These are phyloP conservation scores for Lochmaea crataegi DNA, from an alignment of 2,888 invertebrate genomes.

Conservation along the genomic window DNA sequence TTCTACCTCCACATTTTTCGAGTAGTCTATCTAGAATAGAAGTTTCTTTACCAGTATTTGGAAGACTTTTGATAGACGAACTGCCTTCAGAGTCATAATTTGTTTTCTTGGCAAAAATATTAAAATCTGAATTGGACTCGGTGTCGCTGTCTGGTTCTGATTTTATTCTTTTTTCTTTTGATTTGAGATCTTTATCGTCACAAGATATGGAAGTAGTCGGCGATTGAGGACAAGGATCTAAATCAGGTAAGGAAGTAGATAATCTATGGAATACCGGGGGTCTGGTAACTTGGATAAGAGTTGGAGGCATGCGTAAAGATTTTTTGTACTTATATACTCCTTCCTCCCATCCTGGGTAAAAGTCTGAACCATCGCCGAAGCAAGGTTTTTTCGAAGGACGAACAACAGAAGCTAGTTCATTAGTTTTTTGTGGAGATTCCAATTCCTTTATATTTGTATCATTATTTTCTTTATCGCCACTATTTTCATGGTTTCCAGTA, in stretches of 20 bases:
- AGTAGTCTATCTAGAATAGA: conserved; percentile 77
- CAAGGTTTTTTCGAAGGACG: conserved; percentile 69
- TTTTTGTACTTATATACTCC: conserved; percentile 86
- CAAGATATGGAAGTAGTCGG: conserved; percentile 75
- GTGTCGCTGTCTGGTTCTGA: conserved; percentile 70
- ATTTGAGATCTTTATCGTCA: conserved; percentile 62
- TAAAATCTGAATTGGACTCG: conserved; percentile 76
- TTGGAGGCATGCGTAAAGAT: conserved; percentile 83
- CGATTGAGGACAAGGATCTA: conserved; percentile 80
- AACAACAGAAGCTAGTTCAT: conserved; percentile 49
- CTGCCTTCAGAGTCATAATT: conserved; percentile 78
- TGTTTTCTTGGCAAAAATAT: conserved; percentile 66
- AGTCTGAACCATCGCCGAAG: conserved; percentile 78
- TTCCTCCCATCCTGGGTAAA: conserved; percentile 85
- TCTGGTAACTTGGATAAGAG: conserved; percentile 82
- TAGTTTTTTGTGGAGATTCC: conserved; percentile 33
- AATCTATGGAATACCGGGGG: conserved; percentile 77
- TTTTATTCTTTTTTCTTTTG: conserved; percentile 57
- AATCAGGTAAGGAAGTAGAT: conserved; percentile 81
- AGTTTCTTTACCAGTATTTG: conserved; percentile 60
- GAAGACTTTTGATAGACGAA: conserved; percentile 74
- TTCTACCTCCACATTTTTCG: conserved; percentile 73
- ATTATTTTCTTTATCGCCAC: conserved; percentile 14
- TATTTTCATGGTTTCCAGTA: neutral
- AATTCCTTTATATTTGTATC: conserved; percentile 31